Evolutionary conservation across 2,888 invertebrate genomes (phyloP).

Genomic region (Nephrotoma flavescens): DNA sequence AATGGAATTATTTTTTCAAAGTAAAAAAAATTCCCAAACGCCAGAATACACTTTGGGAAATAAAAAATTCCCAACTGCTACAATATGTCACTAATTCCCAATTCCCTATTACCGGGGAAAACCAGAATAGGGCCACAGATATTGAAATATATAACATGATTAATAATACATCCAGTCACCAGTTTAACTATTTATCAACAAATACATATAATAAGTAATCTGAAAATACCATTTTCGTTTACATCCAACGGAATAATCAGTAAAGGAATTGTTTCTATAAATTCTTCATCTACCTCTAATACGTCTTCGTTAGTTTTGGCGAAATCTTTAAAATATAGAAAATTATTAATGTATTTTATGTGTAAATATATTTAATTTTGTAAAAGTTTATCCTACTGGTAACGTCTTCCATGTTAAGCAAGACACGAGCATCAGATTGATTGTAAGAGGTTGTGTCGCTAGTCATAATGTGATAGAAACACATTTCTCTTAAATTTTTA

Average conservation of each 20-base stretch:
- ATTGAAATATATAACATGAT: too few species aligned
- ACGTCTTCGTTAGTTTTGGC: background rate
- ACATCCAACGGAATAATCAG: background rate
- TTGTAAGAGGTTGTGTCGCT: background rate
- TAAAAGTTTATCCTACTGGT: background rate
- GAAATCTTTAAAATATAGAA: background rate
- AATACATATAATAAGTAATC: background rate
- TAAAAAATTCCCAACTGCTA: too few species aligned
- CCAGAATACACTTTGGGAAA: too few species aligned
- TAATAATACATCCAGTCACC: too few species aligned
- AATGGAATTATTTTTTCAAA: too few species aligned
- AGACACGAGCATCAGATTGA: background rate
- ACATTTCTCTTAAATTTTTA: conserved; percentile 1
- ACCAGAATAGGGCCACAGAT: too few species aligned
- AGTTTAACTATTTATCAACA: too few species aligned
- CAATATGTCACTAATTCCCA: too few species aligned
- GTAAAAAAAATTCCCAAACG: too few species aligned
- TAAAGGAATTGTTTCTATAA: background rate
- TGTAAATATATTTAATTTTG: background rate
- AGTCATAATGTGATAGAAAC: background rate
- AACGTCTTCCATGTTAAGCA: background rate
- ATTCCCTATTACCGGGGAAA: too few species aligned
- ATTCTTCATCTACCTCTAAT: background rate
- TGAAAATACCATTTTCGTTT: background rate
- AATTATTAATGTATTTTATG: background rate